Base-by-base conservation (phyloP, 2,888 invertebrate species). In the Drosophila dives region DNA sequence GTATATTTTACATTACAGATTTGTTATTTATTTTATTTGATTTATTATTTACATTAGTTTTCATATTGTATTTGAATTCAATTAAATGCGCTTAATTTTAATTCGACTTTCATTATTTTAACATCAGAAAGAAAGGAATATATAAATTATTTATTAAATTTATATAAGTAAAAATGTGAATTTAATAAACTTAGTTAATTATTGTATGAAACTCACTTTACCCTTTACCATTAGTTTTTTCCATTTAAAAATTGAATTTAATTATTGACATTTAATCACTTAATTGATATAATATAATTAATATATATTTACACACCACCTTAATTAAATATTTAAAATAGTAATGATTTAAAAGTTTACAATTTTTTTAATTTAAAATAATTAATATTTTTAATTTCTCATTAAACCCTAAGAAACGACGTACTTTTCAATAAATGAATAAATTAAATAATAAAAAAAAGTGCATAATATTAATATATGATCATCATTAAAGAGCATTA, bases 401-500 rank as follows among this genome's bases (percentile, higher is more conserved):
- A 17, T 7, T 17, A 38, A 38, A 20, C 20, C 6, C 3, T 12
- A 20, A 20, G 11, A 42, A 20, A 42, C 12, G 0, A 45, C 20
- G 11, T n/a, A 1, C 11, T 2, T 40, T 11, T n/a, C 10, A n/a
- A 40, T n/a, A 5, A n/a, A 10, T 40, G 10, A 5, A n/a, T 10
- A 8, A 38, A 34, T 8, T 17, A 17, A 8, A 38, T 29, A 38
- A 20, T 6, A 20, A 20, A 1, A 20, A 3, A 3, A 15, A 23
- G 3, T 23, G 7, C 12, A 23, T 20, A 7, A 0, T 45, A 23
- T 45, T 23, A 36, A 6, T 36, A 36, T 36, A 45, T 23, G 10
- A 10, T 10, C 20, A 6, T 42, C 2, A n/a, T 15, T 15, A 11
- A n/a, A 70, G 56, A 12, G 70, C 42, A 72, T 72, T 40, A 32